Evolutionary conservation across 2,113 vertebrate genomes (phyloP), one percentile per base, ranked within the genome.

Genomic region (Pandion haliaetus): DNA sequence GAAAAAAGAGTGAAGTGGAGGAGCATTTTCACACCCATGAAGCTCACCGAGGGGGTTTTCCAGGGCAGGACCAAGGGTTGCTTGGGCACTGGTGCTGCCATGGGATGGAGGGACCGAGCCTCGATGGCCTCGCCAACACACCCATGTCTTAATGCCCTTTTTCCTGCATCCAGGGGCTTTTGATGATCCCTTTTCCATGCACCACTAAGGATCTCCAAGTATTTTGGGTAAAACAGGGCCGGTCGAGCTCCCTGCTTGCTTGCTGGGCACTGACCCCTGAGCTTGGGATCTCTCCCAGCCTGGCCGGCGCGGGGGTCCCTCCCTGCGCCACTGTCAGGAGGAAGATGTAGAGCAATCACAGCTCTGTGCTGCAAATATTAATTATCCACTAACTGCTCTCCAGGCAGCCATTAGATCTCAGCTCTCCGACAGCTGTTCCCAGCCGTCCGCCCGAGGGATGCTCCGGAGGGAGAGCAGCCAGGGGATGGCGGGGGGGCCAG

Each of bases 341-440:
- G 95, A 97, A 97, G 97, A 97, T 88, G 93, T 95, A 97, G 95
- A 97, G 95, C 97, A 93, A 98, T 97, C 97, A 90, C 95, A 95
- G 96, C 95, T 93, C 98, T 93, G 95, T 96, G 97, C 98, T 78
- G 96, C 98, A 98, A 97, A 98, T 98, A 98, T 98, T 98, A 98
- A 98, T 98, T 98, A 98, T 98, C 97, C 96, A 81, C 98, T 98
- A 98, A 98, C 97, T 97, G 97, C 98, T 98, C 98, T 98, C 98
- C 96, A 97, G 98, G 98, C 97, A 96, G 97, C 93, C 98, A 97
- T 98, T 97, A 96, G 45, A 36, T 73, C 97, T 62, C 97, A 50
- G 97, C 97, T 97, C 96, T 93, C 96, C n/a, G 82, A 94, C 98
- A 98, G 98, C 98, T 98, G 98, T 97, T 98, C 97, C 93, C 84